Conservation (phyloP, 2,797 vertebrate genomes). For the Hoplostethus mediterraneus region DNA sequence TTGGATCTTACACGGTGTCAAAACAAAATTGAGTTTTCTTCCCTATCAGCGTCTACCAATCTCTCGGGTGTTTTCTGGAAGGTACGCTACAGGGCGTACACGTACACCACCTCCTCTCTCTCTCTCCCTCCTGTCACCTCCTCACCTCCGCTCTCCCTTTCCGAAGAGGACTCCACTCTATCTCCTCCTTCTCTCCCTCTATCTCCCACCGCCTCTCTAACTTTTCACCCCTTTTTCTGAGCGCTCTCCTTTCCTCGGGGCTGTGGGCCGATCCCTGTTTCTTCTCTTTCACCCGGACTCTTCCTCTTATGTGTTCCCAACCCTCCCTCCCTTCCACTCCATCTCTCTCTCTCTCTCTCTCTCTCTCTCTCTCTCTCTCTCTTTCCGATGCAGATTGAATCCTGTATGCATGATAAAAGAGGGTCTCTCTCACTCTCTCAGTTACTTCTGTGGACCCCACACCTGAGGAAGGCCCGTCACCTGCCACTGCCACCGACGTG, state of each 20-base stretch:
- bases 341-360: slow-evolving; percentile 12
- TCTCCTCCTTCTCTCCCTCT: slow-evolving; percentile 31
- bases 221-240: slow-evolving; percentile 2
- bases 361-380: slow-evolving; percentile 8
- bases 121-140: slow-evolving; percentile 8
- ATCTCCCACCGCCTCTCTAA: background rate
- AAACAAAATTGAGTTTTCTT: slow-evolving; percentile 40
- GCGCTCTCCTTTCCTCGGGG: background rate
- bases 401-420: background rate
- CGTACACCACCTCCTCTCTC: slow-evolving; percentile 14
- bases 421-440: slow-evolving; percentile 1
- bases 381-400: slow-evolving; percentile 37
- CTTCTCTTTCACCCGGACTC: slow-evolving; percentile 2
- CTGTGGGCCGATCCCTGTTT: background rate
- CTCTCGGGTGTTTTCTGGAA: slow-evolving; percentile 13
- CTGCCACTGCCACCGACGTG: no score
- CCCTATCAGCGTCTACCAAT: slow-evolving; percentile 32
- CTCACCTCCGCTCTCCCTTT: slow-evolving; percentile 4
- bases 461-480: slow-evolving; percentile 13
- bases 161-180: background rate
- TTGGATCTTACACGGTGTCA: slow-evolving; percentile 62
- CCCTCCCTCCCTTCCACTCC: slow-evolving; percentile 8
- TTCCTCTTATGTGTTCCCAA: slow-evolving; percentile 25
- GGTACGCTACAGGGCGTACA: slow-evolving; percentile 30
- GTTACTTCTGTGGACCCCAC: slow-evolving; percentile 11